These are phyloP conservation scores for Tokudaia tokunoshimensis DNA, from an alignment of 2,797 vertebrate species.

Conservation along the genomic window DNA sequence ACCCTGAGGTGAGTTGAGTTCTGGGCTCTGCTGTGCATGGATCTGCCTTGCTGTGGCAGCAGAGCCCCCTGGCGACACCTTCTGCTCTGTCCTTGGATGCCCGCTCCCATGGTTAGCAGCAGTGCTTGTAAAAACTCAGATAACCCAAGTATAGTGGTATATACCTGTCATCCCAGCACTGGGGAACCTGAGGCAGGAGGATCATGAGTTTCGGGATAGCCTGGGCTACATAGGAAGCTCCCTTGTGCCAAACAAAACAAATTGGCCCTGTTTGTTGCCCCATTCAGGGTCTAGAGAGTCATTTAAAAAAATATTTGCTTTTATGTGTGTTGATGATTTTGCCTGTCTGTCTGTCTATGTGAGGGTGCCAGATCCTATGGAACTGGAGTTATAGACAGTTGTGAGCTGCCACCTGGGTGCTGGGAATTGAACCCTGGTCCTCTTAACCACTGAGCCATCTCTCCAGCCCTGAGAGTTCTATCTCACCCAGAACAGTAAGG, in stretches of 20 bases:
- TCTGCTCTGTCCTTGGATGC: not conserved
- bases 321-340: not conserved
- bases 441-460: not conserved
- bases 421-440: not conserved
- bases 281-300: not conserved
- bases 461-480: not conserved
- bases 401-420: not conserved
- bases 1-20: not conserved
- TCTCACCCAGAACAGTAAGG: not conserved
- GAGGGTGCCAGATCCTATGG: not conserved
- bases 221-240: not conserved
- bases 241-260: not conserved
- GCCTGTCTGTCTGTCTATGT: not conserved
- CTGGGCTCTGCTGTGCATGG: not conserved
- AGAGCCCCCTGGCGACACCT: too few relatives aligned
- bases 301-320: not conserved
- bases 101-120: not conserved
- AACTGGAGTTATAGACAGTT: not conserved
- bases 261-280: not conserved
- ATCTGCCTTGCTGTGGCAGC: not conserved
- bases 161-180: not conserved
- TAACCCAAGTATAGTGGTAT: not conserved
- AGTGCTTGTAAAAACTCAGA: not conserved
- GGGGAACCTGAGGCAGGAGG: not conserved
- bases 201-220: not conserved